Percentiles rank a stretch among this genome's conserved stretches.
Evolutionary conservation across 2,113 vertebrate genomes (phyloP).

Genomic region (Eonycteris spelaea): DNA sequence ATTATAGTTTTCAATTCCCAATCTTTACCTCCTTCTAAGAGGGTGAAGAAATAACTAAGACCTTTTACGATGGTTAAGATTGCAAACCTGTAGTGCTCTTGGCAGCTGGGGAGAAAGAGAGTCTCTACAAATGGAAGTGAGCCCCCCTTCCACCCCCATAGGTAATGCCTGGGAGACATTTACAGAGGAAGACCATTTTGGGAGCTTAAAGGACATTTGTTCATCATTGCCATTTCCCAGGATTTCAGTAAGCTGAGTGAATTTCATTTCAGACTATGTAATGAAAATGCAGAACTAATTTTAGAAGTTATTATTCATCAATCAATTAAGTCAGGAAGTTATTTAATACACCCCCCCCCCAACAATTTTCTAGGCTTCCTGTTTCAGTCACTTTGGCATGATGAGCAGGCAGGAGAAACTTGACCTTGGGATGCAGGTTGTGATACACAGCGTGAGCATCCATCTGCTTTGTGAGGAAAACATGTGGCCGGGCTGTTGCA

Average conservation of each 20-base stretch:
- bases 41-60: neutral
- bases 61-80: neutral
- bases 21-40: neutral
- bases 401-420: neutral
- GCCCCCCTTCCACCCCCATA: too few relatives aligned
- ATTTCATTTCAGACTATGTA: constrained; percentile 27
- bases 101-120: neutral
- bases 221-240: neutral
- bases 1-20: constrained; percentile 27
- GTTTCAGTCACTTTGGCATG: neutral
- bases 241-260: constrained; percentile 40
- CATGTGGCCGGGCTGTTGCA: too few relatives aligned
- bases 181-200: neutral
- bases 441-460: neutral
- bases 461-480: neutral
- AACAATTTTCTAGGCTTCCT: constrained; percentile 47
- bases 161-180: neutral
- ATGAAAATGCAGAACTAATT: constrained; percentile 42
- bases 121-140: neutral
- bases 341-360: neutral
- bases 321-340: constrained; percentile 55
- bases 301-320: constrained; percentile 60
- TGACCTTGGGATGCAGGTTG: neutral
- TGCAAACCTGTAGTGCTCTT: neutral
- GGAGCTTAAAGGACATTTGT: neutral